Base-by-base conservation (phyloP, 2,113 vertebrate species). In the Clupea harengus region DNA sequence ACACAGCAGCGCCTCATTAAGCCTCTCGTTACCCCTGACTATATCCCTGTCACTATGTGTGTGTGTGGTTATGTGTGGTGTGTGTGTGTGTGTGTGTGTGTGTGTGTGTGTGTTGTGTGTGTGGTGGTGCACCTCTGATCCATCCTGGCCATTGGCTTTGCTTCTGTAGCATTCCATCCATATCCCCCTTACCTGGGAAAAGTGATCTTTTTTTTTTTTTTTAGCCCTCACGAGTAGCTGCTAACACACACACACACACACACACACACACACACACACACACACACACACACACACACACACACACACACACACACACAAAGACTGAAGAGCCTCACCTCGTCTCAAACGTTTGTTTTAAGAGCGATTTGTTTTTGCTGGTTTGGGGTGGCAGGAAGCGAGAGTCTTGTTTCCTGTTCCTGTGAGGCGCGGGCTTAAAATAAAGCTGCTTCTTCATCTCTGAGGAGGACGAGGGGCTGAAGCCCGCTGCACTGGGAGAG, bases 161-260 rank as follows among this genome's bases (percentile, higher is more conserved):
- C 28, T 84, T 89, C 67, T 72, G 84, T 89, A 86, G 87, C 90
- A 91, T 94, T 92, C 91, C 90, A 88, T 83, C 60, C 88, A 91
- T 92, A 92, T 91, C 92, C 89, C 92, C 89, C 90, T 87, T 92
- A 94, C 94, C 92, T 94, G 93, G 90, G 88, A 93, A 82, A 86
- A 54, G 57, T 85, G 85, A 86, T 88, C 87, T 85, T 85, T 88
- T 32, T 72, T 13, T 72, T 72, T 72, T 72, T 13, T 72, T 72
- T 72, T 72, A 72, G 64, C 28, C 64, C 64, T 72, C 64, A 72
- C 64, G 25, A 32, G n/a, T 72, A 32, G 64, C 64, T 44, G 50
- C 82, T 15, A 50, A 46, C 22, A 67, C 84, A 83, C 82, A 78
- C 72, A 78, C 72, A 75, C 67, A 75, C 67, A 75, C 67, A 75